Evolutionary conservation across 2,797 vertebrate species (phyloP).

Genomic region (Paramormyrops hopkinsi): DNA sequence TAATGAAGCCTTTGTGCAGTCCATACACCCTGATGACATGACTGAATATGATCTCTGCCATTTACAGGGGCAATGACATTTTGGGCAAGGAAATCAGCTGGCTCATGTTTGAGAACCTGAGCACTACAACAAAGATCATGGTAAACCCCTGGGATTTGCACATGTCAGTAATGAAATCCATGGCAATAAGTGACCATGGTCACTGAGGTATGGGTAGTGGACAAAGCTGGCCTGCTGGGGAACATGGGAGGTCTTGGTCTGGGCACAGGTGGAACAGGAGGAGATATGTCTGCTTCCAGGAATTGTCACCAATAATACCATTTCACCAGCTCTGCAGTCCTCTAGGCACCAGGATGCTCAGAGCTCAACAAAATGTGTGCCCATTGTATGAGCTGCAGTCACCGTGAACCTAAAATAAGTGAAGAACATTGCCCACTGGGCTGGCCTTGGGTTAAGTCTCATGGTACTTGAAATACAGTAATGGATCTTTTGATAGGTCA

Average conservation of each 20-base stretch:
- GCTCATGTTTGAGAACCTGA: background rate
- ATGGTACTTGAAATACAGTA: background rate
- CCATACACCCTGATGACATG: background rate
- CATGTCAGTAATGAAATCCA: background rate
- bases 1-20: background rate
- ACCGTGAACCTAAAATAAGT: background rate
- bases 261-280: background rate
- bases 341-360: background rate
- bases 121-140: background rate
- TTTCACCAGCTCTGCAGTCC: background rate
- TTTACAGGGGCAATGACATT: background rate
- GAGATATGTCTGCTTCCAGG: background rate
- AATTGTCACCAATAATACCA: background rate
- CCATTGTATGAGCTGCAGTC: no score
- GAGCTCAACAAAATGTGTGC: background rate
- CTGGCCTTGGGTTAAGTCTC: background rate
- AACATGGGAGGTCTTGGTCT: background rate
- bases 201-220: background rate
- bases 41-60: background rate
- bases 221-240: background rate
- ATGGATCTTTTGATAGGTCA: background rate
- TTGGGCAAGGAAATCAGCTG: background rate
- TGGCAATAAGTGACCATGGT: background rate
- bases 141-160: background rate
- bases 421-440: background rate